phyloP scores from a whole-genome alignment of 2,888 invertebrate genomes.

The Pasiphila rectangulata region DNA sequence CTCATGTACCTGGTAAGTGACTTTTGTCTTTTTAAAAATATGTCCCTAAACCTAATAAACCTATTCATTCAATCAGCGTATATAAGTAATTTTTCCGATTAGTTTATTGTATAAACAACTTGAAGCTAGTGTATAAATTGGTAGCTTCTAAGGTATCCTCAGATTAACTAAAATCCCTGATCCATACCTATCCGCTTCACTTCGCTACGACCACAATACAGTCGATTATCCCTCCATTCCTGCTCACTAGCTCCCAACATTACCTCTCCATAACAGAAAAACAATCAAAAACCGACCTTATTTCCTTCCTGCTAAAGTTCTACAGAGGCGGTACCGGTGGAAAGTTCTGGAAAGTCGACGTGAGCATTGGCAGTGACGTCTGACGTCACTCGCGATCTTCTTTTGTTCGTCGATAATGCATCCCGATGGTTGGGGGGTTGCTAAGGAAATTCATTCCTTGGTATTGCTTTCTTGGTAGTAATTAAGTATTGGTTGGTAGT shows the following conservation, averaged over 20 bases:
- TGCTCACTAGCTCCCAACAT: constrained; percentile 28
- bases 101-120: not conserved
- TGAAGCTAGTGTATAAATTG: not conserved
- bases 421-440: constrained; percentile 40
- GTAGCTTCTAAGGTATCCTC: not conserved
- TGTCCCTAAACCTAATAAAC: no score
- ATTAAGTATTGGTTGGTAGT: no score
- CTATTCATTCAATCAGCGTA: no score
- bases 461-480: constrained; percentile 30
- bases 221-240: constrained; percentile 43
- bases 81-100: not conserved
- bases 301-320: not conserved
- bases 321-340: not conserved
- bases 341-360: constrained; percentile 25
- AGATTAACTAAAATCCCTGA: not conserved
- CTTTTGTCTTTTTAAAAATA: no score
- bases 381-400: constrained; percentile 55
- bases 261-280: not conserved
- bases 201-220: constrained; percentile 40
- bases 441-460: constrained; percentile 36
- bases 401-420: constrained; percentile 56
- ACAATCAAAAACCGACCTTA: constrained; percentile 23
- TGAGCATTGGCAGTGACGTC: constrained; percentile 49
- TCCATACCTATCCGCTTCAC: constrained; percentile 20
- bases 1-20: no score